Evolutionary conservation across 2,888 invertebrate species (phyloP).

Genomic region (Stenodera caucasica): DNA sequence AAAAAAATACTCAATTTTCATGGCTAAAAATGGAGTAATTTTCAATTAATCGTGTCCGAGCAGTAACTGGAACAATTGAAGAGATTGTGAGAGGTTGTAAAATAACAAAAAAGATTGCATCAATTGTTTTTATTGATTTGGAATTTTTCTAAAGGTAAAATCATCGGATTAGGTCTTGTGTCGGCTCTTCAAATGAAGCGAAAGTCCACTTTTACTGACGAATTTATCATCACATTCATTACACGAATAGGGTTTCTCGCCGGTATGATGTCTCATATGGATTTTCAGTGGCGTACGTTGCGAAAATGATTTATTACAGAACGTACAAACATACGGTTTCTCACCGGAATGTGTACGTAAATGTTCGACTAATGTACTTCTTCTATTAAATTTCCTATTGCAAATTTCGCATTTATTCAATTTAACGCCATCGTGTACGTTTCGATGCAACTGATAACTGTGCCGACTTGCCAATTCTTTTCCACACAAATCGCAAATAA

Average conservation of each 20-base stretch:
- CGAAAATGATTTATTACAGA: slow-evolving; percentile 47
- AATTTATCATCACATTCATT: slow-evolving; percentile 58
- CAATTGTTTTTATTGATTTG: too few species aligned
- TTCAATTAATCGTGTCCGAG: too few species aligned
- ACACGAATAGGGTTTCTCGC: slow-evolving; percentile 53
- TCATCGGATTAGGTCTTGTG: too few species aligned
- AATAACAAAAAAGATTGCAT: too few species aligned
- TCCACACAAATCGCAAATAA: slow-evolving; percentile 42
- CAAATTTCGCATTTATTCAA: slow-evolving; percentile 58
- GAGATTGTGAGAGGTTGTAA: too few species aligned
- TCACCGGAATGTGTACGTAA: slow-evolving; percentile 45
- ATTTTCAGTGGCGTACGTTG: slow-evolving; percentile 40
- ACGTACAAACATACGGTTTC: slow-evolving; percentile 43
- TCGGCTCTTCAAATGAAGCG: slow-evolving; percentile 48
- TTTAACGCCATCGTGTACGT: slow-evolving; percentile 42
- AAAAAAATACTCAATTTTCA: too few species aligned
- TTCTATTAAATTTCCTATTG: slow-evolving; percentile 58
- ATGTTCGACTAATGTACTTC: slow-evolving; percentile 55
- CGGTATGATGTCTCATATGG: slow-evolving; percentile 60
- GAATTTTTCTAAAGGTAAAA: too few species aligned
- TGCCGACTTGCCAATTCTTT: slow-evolving; percentile 43
- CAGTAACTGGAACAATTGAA: too few species aligned
- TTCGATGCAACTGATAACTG: slow-evolving; percentile 44
- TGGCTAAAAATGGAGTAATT: too few species aligned
- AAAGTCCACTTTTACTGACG: slow-evolving; percentile 58